These are phyloP conservation scores for Lochmaea capreae DNA, from an alignment of 2,888 invertebrate species.

Conservation along the genomic window DNA sequence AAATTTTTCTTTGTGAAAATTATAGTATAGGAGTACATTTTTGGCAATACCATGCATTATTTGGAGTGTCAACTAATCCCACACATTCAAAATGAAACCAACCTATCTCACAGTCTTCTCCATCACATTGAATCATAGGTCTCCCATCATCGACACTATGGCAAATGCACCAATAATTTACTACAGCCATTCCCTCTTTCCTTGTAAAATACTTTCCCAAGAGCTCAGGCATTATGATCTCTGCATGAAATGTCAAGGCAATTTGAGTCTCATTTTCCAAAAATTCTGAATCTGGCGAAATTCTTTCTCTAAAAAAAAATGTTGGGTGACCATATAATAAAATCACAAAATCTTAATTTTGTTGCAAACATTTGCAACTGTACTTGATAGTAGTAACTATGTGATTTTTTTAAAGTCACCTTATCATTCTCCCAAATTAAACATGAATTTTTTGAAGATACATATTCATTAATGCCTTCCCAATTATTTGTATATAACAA, in stretches of 20 bases:
- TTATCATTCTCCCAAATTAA: neutral
- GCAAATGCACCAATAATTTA: constrained; percentile 7
- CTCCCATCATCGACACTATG: constrained; percentile 15
- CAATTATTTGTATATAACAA: constrained; percentile 11
- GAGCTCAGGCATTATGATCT: constrained; percentile 7
- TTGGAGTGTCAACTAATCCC: neutral
- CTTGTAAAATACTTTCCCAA: constrained; percentile 8
- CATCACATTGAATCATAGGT: constrained; percentile 15
- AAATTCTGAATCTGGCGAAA: neutral
- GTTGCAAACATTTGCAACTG: no score
- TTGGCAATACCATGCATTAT: neutral
- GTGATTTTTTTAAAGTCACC: neutral
- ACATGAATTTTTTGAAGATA: neutral
- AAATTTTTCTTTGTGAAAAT: no score
- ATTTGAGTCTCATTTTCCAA: neutral
- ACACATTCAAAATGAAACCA: constrained; percentile 18
- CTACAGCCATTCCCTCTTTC: neutral
- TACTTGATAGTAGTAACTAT: neutral
- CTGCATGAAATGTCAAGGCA: constrained; percentile 4
- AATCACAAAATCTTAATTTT: no score
- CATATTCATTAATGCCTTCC: neutral
- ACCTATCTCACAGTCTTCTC: constrained; percentile 22
- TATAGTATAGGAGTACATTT: no score
- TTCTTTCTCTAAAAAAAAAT: no score
- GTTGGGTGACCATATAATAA: no score